Conservation (phyloP, 2,113 vertebrate genomes). For the Hirundichthys speculiger region DNA sequence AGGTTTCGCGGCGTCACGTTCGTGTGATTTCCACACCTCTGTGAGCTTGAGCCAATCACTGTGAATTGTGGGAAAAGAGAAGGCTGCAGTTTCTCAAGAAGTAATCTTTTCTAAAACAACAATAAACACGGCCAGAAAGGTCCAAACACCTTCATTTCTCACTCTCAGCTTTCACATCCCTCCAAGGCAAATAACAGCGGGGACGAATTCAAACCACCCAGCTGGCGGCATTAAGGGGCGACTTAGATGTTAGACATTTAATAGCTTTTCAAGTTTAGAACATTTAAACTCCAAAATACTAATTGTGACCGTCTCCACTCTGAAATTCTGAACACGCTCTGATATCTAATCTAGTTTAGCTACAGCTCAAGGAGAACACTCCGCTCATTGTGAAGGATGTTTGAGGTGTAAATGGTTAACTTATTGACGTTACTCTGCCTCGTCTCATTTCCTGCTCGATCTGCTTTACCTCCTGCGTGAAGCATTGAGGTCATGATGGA, state of each 20-base stretch:
- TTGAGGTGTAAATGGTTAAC: not conserved
- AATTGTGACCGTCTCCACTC: no score
- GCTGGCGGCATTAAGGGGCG: no score
- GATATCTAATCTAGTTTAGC: not conserved
- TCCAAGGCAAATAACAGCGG: constrained; percentile 1
- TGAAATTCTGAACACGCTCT: no score
- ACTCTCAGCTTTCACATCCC: constrained; percentile 16
- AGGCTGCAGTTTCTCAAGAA: constrained; percentile 29
- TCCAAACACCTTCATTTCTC: not conserved
- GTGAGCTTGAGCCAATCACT: not conserved
- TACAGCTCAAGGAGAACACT: not conserved
- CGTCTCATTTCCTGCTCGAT: not conserved
- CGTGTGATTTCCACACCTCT: not conserved
- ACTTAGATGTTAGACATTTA: not conserved
- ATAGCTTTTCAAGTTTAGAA: not conserved
- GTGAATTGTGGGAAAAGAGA: constrained; percentile 4
- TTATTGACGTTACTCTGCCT: not conserved
- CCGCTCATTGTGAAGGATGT: no score
- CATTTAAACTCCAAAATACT: no score
- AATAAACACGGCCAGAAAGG: constrained; percentile 31
- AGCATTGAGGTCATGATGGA: constrained; percentile 90
- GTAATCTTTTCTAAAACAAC: constrained; percentile 37
- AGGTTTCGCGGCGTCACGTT: not conserved
- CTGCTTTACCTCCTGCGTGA: constrained; percentile 86
- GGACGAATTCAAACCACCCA: not conserved